Evolutionary conservation across 2,797 vertebrate species (phyloP), one percentile per base, ranked within the genome.

Genomic region (Mormyrus hasselquistii): DNA sequence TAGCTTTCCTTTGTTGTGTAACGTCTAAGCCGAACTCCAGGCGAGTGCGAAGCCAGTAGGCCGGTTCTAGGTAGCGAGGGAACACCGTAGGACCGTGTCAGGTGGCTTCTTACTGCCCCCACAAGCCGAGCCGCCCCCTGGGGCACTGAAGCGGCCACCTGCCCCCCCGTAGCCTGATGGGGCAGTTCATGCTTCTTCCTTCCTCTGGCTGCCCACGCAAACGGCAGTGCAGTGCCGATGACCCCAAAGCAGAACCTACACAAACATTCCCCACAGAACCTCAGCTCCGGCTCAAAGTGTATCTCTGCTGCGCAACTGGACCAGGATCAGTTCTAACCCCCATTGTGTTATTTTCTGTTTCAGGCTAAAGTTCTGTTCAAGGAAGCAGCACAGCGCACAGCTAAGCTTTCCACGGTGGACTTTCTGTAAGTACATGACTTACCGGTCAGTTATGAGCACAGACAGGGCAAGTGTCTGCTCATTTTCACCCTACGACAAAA

Each of bases 311-410:
- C 38, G 52, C 29, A 86, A 55, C 52, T 41, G 52, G n/a, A 86
- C 5, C 50, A 12, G 50, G 29, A 86, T 16, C 52, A 57, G 29
- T 38, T 62, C 25, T 83, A 4, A 10, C 79, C n/a, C 47, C 47
- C 49, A 47, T 79, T 12, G 49, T 90, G 87, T 93, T 41, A 7
- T 90, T 91, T 87, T 59, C 9, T 87, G 6, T 49, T 89, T 4
- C 90, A 97, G 96, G 96, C 96, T 87, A 93, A 93, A 92, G 92
- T 93, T 3, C 94, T 97, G 88, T 95, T 96, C 90, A 93, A 88
- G 82, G 89, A 92, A 69, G 59, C 92, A 16, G 86, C 91, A 88
- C 59, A 91, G 0, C 59, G 22, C 2, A 90, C 91, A 10, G 88
- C 91, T 90, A 90, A 91, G 16, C 34, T 93, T 19, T 90, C 59